phyloP scores from a whole-genome alignment of 2,113 vertebrate species.

The Sakesphorus luctuosus region DNA sequence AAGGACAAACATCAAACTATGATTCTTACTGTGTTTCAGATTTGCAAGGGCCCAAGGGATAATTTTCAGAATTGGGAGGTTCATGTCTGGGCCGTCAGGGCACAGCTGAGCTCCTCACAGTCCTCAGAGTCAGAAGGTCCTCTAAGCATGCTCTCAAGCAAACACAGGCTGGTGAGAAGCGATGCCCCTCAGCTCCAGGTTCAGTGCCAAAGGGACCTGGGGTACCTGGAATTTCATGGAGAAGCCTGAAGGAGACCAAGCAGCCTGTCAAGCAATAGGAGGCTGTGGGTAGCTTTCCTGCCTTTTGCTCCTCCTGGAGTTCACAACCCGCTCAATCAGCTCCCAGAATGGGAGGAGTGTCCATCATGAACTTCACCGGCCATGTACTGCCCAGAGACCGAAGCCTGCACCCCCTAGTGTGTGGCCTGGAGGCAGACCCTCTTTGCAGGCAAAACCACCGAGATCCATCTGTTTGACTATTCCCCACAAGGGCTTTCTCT shows the following conservation, averaged over 20 bases:
- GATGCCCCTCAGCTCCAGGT: neutral
- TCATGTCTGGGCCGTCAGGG: neutral
- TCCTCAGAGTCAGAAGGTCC: neutral
- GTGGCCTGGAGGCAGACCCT: no score
- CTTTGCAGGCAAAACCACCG: no score
- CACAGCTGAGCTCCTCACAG: neutral
- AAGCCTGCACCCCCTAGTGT: no score
- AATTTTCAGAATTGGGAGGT: neutral
- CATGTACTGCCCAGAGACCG: no score
- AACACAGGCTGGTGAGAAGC: neutral
- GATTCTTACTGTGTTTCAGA: no score
- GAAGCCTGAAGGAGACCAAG: neutral
- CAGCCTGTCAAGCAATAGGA: neutral
- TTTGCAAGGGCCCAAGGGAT: neutral
- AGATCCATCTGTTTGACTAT: no score
- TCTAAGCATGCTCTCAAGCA: neutral
- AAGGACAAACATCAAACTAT: neutral
- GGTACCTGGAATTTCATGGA: neutral
- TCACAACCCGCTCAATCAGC: no score
- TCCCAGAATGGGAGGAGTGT: no score
- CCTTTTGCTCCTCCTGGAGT: neutral
- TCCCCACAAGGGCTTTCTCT: no score
- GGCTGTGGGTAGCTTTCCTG: neutral
- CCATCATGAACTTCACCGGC: no score
- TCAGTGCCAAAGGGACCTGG: neutral